These are phyloP conservation scores for Dusona sp. DNA, from an alignment of 2,888 invertebrate species.

Conservation along the genomic window DNA sequence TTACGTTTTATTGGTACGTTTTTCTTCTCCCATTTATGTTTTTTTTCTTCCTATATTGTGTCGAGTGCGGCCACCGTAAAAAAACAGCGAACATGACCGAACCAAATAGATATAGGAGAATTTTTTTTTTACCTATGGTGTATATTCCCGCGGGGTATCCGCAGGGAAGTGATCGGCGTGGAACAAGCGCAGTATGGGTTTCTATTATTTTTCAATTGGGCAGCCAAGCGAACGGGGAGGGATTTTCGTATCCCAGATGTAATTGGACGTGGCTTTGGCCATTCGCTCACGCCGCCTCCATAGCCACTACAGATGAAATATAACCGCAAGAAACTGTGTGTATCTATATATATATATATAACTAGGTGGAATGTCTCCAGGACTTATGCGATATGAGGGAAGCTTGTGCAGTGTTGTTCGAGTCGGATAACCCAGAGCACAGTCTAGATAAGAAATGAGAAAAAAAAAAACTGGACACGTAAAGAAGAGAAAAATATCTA, in stretches of 20 bases:
- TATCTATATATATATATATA: conserved; percentile 48
- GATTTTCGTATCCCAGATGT: conserved; percentile 79
- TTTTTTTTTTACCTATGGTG: conserved; percentile 62
- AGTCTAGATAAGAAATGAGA: conserved; percentile 63
- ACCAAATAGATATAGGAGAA: conserved; percentile 48
- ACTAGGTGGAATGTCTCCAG: conserved; percentile 45
- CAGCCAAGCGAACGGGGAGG: conserved; percentile 79
- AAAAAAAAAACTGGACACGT: conserved; percentile 62
- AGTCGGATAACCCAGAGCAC: conserved; percentile 16
- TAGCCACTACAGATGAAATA: conserved; percentile 74
- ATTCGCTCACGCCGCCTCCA: conserved; percentile 58
- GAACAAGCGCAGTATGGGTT: conserved; percentile 72
- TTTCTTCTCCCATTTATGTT: conserved; percentile 40
- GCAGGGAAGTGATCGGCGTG: conserved; percentile 69
- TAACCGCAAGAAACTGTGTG: conserved; percentile 63
- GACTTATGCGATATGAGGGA: conserved; percentile 29
- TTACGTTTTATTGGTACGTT: neutral
- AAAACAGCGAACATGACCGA: conserved; percentile 32
- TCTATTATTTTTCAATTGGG: conserved; percentile 84
- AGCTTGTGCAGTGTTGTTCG: conserved; percentile 41
- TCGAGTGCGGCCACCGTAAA: conserved; percentile 22
- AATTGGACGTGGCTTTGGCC: conserved; percentile 82
- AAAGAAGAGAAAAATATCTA: conserved; percentile 18
- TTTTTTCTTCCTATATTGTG: conserved; percentile 47
- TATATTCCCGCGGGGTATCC: conserved; percentile 72